A percentile compares a stretch with the other conserved stretches of the same genome.
Conservation (phyloP, 2,888 invertebrate species). For the Campopleginae sp. region DNA sequence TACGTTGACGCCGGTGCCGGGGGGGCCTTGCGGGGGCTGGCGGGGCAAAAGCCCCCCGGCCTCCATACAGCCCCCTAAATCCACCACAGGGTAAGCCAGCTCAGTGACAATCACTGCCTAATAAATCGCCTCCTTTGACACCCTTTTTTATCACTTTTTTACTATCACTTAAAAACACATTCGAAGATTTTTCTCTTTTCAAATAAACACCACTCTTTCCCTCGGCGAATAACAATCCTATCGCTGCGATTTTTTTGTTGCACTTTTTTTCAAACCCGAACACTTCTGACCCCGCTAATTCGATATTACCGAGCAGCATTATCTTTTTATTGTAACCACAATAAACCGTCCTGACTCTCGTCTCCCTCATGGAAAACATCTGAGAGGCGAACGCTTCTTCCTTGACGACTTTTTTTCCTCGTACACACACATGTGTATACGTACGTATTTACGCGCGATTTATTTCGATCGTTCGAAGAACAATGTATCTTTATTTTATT, state of each 20-base stretch:
- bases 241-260: slow-evolving; percentile 63
- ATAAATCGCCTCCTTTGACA: slow-evolving; percentile 60
- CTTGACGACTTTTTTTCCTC: background rate
- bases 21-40: slow-evolving; percentile 87
- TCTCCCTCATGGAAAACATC: slow-evolving; percentile 77
- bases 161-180: background rate
- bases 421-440: slow-evolving; percentile 13
- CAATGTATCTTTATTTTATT: background rate
- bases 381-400: slow-evolving; percentile 65
- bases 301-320: slow-evolving; percentile 73
- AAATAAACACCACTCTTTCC: background rate
- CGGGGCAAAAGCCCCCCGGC: slow-evolving; percentile 90
- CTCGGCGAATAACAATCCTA: background rate
- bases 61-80: slow-evolving; percentile 91
- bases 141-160: slow-evolving; percentile 45
- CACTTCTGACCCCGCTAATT: slow-evolving; percentile 66
- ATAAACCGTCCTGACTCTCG: slow-evolving; percentile 72
- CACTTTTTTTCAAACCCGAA: slow-evolving; percentile 62
- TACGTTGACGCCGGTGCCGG: slow-evolving; percentile 83
- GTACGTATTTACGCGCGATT: background rate
- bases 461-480: background rate
- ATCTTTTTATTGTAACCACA: slow-evolving; percentile 66
- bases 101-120: slow-evolving; percentile 85
- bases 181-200: background rate
- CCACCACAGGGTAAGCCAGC: slow-evolving; percentile 85